Evolutionary conservation across 2,888 invertebrate species (phyloP), one percentile per base, ranked within the genome.

Genomic region (Aleiodes leptofemur): DNA sequence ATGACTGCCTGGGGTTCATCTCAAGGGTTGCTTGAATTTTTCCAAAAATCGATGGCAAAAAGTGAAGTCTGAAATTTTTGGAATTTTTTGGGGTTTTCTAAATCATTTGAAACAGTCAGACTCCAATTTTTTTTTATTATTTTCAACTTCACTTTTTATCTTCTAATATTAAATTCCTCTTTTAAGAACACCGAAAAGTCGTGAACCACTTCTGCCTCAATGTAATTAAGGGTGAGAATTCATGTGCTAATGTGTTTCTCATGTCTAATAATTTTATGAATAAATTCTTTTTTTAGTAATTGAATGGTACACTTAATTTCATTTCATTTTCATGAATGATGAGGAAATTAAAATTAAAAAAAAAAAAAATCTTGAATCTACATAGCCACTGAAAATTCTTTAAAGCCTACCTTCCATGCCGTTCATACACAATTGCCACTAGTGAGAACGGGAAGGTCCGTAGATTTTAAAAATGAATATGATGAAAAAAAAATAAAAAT

Each of bases 121-220:
- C 56, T 69, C 23, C 31, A 14, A n/a, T n/a, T 69, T 56, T 4
- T 69, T 51, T 23, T 69, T 56, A 4, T 69, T 51, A 34, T 6
- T 16, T 34, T 51, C 13, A 53, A 7, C 43, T 43, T 43, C 43
- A 43, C 64, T 16, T 64, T 64, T 64, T 14, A n/a, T 64, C 64
- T 64, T 16, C 9, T 59, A 57, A 56, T 56, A 50, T 59, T 56
- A 50, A 69, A 69, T 73, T 29, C 55, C 70, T 74, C 70, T 34
- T 53, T 69, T 51, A 48, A 69, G 73, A 74, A 74, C 74, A 74
- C 70, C 69, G 70, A 74, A 74, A 70, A 74, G 70, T 74, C 69
- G 69, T 61, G 38, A 70, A 74, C 50, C 69, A 53, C 43, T 74
- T 74, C 43, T 70, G 70, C 74, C 55, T 74, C 53, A 69, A 61